phyloP scores from a whole-genome alignment of 2,113 vertebrate species.

The Origma solitaria region DNA sequence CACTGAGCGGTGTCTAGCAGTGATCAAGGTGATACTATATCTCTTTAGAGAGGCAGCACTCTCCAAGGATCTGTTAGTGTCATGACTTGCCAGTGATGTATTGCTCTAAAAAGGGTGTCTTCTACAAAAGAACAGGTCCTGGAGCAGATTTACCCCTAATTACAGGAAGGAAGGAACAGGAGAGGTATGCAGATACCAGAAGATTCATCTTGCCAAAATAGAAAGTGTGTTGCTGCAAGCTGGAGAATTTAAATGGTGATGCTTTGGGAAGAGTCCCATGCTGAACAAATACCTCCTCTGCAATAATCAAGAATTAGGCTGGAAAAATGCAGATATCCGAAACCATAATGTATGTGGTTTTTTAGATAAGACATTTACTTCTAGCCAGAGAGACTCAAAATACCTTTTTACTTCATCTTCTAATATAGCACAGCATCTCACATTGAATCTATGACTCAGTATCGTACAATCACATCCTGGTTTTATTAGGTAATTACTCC shows the following conservation, averaged over 20 bases:
- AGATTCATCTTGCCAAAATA: constrained; percentile 58
- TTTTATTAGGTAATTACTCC: constrained; percentile 46
- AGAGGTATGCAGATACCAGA: constrained; percentile 50
- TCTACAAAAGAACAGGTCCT: constrained; percentile 63
- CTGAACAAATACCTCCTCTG: constrained; percentile 3
- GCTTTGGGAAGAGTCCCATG: constrained; percentile 2
- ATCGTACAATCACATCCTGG: constrained; percentile 48
- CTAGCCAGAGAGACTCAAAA: constrained; percentile 34
- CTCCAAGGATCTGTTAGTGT: constrained; percentile 44
- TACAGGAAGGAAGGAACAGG: constrained; percentile 55
- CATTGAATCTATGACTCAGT: constrained; percentile 6
- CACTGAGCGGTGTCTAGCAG: neutral
- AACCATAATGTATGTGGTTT: constrained; percentile 29
- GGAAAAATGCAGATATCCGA: constrained; percentile 37
- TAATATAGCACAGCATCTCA: constrained; percentile 16
- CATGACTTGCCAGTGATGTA: constrained; percentile 67
- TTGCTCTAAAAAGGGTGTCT: constrained; percentile 61
- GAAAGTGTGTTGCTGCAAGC: constrained; percentile 30
- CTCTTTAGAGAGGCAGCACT: neutral
- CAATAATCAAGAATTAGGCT: neutral
- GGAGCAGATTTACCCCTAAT: constrained; percentile 69
- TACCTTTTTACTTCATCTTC: constrained; percentile 36
- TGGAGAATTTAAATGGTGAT: constrained; percentile 16
- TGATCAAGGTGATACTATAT: constrained; percentile 8
- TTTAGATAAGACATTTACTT: constrained; percentile 32